Conservation (phyloP, 2,113 vertebrate species). For the Salvelinus sp. region DNA sequence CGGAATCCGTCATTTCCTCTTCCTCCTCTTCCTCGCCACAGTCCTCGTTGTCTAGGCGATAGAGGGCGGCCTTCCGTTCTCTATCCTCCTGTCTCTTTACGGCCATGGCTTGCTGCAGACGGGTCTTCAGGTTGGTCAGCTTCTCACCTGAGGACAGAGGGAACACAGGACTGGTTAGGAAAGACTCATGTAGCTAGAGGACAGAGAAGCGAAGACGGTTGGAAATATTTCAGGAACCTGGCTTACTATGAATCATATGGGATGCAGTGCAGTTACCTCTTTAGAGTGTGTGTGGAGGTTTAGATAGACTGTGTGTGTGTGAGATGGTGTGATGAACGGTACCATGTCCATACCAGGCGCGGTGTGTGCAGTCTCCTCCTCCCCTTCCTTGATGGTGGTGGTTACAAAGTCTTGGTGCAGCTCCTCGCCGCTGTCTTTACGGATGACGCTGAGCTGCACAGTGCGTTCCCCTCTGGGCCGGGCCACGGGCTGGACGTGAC, state of each 20-base stretch:
- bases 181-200: not conserved
- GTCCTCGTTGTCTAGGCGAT: conserved; percentile 93
- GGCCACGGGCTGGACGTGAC: conserved; percentile 71
- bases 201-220: too few relatives aligned
- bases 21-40: conserved; percentile 86
- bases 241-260: too few relatives aligned
- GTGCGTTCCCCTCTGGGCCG: conserved; percentile 70
- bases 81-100: conserved; percentile 85
- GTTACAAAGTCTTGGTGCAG: conserved; percentile 79
- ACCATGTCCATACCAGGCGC: conserved; percentile 81
- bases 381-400: conserved; percentile 78
- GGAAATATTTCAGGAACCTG: too few relatives aligned
- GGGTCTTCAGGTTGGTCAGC: conserved; percentile 87
- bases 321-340: not conserved
- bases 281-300: not conserved
- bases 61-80: conserved; percentile 80
- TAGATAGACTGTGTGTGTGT: not conserved
- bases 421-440: conserved; percentile 82
- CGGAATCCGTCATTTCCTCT: conserved; percentile 85
- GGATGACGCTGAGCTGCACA: conserved; percentile 80
- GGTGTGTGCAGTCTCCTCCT: conserved; percentile 63
- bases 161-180: not conserved
- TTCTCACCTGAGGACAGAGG: conserved; percentile 80
- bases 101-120: conserved; percentile 93
- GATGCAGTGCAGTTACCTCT: too few relatives aligned